Conservation (phyloP, 2,113 vertebrate species). For the Lagopus muta region DNA sequence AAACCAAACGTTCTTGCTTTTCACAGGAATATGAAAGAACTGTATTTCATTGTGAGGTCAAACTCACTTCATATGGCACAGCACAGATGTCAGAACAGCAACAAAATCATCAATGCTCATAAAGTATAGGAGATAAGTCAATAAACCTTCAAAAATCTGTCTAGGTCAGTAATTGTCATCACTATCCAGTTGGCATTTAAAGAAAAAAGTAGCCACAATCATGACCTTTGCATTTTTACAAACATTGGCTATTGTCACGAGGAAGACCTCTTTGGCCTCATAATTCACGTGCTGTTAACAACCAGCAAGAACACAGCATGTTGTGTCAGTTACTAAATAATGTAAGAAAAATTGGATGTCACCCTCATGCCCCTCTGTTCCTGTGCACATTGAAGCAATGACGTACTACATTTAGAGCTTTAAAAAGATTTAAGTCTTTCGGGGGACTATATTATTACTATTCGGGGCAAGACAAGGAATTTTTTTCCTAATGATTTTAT, state of each 20-base stretch:
- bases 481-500: neutral
- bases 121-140: constrained; percentile 16
- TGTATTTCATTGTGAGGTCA: neutral
- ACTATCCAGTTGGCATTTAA: neutral
- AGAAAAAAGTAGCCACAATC: constrained; percentile 37
- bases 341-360: constrained; percentile 32
- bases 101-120: neutral
- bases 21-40: neutral
- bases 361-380: neutral
- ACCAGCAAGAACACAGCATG: constrained; percentile 55
- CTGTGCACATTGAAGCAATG: neutral
- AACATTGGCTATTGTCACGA: constrained; percentile 51
- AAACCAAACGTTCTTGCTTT: neutral
- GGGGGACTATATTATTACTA: accelerated
- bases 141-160: constrained; percentile 21
- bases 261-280: constrained; percentile 60
- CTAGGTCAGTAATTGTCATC: constrained; percentile 11
- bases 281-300: constrained; percentile 65
- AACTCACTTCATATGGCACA: neutral
- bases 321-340: constrained; percentile 51
- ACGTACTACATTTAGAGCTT: neutral
- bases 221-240: constrained; percentile 67
- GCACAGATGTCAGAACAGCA: neutral
- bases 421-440: neutral
- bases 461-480: neutral